phyloP scores from a whole-genome alignment of 2,888 invertebrate genomes.

The Dilophus febrilis region DNA sequence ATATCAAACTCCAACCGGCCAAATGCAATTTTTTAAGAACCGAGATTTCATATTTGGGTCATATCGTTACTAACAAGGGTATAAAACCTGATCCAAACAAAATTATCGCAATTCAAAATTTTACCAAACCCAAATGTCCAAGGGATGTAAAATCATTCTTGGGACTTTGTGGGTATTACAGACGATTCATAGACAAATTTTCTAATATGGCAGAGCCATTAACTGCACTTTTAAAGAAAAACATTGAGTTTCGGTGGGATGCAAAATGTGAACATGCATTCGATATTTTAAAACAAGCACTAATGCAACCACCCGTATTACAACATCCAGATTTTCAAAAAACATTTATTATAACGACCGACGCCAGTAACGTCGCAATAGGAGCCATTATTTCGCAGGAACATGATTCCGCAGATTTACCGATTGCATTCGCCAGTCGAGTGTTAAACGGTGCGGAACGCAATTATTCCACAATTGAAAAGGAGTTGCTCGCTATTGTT shows the following conservation, averaged over 20 bases:
- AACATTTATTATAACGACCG: neutral
- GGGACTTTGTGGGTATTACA: slow-evolving; percentile 17
- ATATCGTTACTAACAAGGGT: slow-evolving; percentile 10
- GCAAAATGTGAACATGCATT: slow-evolving; percentile 3
- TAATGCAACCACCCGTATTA: slow-evolving; percentile 5
- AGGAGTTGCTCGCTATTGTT: slow-evolving; percentile 15
- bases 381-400: too few species aligned
- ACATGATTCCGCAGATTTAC: too few species aligned
- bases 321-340: slow-evolving; percentile 7
- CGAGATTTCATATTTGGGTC: slow-evolving; percentile 14
- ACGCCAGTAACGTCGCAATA: too few species aligned
- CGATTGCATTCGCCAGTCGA: neutral
- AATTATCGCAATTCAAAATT: slow-evolving; percentile 10
- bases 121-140: slow-evolving; percentile 8
- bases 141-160: slow-evolving; percentile 15
- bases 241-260: slow-evolving; percentile 11
- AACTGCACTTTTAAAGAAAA: slow-evolving; percentile 12
- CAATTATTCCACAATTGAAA: slow-evolving; percentile 15
- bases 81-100: slow-evolving; percentile 13
- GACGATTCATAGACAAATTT: slow-evolving; percentile 16
- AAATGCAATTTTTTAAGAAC: slow-evolving; percentile 14
- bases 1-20: slow-evolving; percentile 13
- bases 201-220: slow-evolving; percentile 14
- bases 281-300: neutral
- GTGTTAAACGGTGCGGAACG: slow-evolving; percentile 8